phyloP scores from a whole-genome alignment of 1,140 invertebrate species.

The Metopolophium dirhodum region DNA sequence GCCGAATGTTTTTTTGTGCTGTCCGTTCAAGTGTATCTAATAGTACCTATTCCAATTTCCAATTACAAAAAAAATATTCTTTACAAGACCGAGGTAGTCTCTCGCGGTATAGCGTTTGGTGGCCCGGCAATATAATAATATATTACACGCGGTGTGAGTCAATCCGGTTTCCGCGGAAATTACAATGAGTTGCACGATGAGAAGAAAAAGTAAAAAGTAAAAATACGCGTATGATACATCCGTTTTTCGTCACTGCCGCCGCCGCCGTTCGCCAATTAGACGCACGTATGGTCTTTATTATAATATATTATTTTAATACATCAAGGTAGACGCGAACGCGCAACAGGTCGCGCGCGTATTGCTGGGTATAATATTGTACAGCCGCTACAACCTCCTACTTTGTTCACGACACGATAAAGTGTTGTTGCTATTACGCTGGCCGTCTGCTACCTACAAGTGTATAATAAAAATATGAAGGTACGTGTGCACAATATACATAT shows the following conservation, averaged over 20 bases:
- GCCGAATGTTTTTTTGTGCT: too few species aligned
- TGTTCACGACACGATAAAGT: background rate
- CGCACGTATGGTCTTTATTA: background rate
- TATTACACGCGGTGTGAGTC: background rate
- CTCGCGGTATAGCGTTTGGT: background rate
- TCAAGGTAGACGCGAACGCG: background rate
- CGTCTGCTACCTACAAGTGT: background rate
- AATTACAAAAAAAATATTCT: background rate
- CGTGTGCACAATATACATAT: background rate
- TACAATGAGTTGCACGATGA: background rate
- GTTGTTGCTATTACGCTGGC: background rate
- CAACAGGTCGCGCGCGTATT: background rate
- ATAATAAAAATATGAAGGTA: background rate
- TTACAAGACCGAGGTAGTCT: background rate
- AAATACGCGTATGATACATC: constrained; percentile 1
- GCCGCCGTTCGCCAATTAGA: constrained; percentile 4
- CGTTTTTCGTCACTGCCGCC: background rate
- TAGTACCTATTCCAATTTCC: background rate
- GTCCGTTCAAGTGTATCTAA: background rate
- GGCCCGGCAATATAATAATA: background rate
- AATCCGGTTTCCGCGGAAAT: constrained; percentile 7
- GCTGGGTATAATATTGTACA: background rate
- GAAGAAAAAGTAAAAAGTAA: constrained; percentile 9
- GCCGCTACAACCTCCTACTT: background rate
- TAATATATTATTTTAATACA: constrained; percentile 14